Base-by-base conservation (phyloP, 2,888 invertebrate species). In the Aleiodes leptofemur region DNA sequence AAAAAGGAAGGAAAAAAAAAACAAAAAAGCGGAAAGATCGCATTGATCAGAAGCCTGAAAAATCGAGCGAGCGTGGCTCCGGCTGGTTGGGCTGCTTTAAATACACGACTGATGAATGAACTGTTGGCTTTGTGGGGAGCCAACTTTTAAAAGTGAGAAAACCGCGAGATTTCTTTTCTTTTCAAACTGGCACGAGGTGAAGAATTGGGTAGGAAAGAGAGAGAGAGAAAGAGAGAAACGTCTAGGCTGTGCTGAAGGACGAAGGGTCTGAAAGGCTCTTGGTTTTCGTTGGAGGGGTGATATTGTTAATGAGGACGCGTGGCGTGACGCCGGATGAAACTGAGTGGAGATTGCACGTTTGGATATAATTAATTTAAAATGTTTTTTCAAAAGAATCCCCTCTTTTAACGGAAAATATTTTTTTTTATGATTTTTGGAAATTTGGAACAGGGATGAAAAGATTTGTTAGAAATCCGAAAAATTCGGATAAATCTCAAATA, bases 291-390 rank as follows among this genome's bases (percentile, higher is more conserved):
- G 1, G 59, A 59, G 59, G 77, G 73, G 76, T 76, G 64, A 76
- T 76, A 82, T 85, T 82, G 81, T 84, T 83, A 86, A 86, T 83
- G 83, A 82, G 81, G 82, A 81, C 83, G 82, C 81, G 82, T 84
- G 83, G 83, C 81, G 82, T 81, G 82, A 82, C 80, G 80, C 81
- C 80, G 81, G 80, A 82, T 79, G 79, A 76, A 72, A 66, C 50
- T 29, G 55, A 72, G 69, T 73, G 61, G 74, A 76, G 71, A 73
- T 78, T 79, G 73, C 77, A 80, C 73, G 74, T 77, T 81, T 79
- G 72, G 74, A 71, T 48, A 72, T 81, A 82, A 85, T 85, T 82
- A 82, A 86, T 84, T 81, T 78, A 76, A 80, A 78, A 56, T 31
- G 14, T 57, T 31, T 57, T 9, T 57, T 29, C 3, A 23, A 23